Evolutionary conservation across 2,888 invertebrate genomes (phyloP).

Genomic region (Globia sparganii): DNA sequence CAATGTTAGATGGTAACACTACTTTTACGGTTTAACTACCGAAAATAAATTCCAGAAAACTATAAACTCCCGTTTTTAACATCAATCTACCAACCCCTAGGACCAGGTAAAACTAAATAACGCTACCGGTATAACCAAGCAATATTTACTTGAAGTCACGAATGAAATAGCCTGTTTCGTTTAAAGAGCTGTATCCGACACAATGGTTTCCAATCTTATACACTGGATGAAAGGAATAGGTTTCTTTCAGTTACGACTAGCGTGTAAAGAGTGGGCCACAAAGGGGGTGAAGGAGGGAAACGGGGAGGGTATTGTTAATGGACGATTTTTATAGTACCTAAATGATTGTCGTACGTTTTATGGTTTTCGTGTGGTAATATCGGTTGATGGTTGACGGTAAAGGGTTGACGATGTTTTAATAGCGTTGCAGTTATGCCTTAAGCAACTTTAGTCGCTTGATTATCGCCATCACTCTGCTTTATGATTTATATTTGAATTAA

Average conservation of each 20-base stretch:
- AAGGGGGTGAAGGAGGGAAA: neutral
- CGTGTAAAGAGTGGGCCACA: slow-evolving; percentile 29
- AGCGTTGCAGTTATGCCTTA: neutral
- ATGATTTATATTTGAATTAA: neutral
- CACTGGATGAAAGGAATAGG: slow-evolving; percentile 11
- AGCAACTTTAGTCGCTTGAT: neutral
- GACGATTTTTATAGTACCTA: slow-evolving; percentile 29
- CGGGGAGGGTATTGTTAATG: slow-evolving; percentile 10
- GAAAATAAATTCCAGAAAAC: neutral
- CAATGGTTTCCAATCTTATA: slow-evolving; percentile 50
- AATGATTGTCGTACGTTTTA: slow-evolving; percentile 14
- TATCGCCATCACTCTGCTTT: neutral
- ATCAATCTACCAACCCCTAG: neutral
- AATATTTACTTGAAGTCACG: slow-evolving; percentile 36
- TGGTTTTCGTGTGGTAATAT: neutral
- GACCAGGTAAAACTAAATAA: slow-evolving; percentile 10
- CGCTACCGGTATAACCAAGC: neutral
- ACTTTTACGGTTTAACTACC: neutral
- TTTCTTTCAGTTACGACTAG: slow-evolving; percentile 45
- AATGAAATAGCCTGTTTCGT: slow-evolving; percentile 39
- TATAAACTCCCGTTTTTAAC: neutral
- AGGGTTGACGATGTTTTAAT: slow-evolving; percentile 2
- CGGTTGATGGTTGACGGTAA: slow-evolving; percentile 1
- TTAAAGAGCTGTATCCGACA: slow-evolving; percentile 30
- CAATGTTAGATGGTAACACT: neutral